These are phyloP conservation scores for Notocelia uddmanniana DNA, from an alignment of 2,888 invertebrate genomes.

Conservation along the genomic window DNA sequence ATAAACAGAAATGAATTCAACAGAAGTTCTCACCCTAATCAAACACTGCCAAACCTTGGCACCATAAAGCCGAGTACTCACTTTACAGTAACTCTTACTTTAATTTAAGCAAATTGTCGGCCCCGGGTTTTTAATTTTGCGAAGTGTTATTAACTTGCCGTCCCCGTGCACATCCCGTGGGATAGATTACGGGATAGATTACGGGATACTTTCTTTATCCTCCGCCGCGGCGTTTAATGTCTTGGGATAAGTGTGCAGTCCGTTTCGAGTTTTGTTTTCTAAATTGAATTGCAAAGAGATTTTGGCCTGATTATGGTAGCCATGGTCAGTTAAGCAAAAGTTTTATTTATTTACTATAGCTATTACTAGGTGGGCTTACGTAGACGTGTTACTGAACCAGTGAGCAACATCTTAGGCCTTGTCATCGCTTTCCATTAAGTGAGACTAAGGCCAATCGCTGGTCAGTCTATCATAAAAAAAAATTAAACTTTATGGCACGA, in stretches of 20 bases:
- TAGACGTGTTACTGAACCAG: no score
- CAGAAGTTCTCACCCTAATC: not conserved
- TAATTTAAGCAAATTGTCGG: slow-evolving; percentile 44
- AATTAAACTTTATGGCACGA: no score
- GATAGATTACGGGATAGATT: slow-evolving; percentile 46
- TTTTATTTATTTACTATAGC: not conserved
- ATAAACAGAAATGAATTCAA: not conserved
- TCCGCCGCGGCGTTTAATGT: slow-evolving; percentile 33
- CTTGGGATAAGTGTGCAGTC: slow-evolving; percentile 7
- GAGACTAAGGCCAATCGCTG: no score
- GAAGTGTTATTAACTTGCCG: slow-evolving; percentile 44
- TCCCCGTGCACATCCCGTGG: slow-evolving; percentile 32
- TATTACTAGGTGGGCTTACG: no score
- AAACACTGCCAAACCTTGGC: not conserved
- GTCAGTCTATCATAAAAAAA: no score
- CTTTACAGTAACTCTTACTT: slow-evolving; percentile 23
- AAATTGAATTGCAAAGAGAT: slow-evolving; percentile 18
- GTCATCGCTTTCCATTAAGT: no score
- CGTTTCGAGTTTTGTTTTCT: slow-evolving; percentile 19
- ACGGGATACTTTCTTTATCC: slow-evolving; percentile 37
- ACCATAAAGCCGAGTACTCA: not conserved
- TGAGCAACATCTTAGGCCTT: no score
- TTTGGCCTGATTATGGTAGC: not conserved
- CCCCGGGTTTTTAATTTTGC: slow-evolving; percentile 44
- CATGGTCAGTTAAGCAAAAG: not conserved